phyloP scores from a whole-genome alignment of 2,797 vertebrate species.

The Zalophus californianus region DNA sequence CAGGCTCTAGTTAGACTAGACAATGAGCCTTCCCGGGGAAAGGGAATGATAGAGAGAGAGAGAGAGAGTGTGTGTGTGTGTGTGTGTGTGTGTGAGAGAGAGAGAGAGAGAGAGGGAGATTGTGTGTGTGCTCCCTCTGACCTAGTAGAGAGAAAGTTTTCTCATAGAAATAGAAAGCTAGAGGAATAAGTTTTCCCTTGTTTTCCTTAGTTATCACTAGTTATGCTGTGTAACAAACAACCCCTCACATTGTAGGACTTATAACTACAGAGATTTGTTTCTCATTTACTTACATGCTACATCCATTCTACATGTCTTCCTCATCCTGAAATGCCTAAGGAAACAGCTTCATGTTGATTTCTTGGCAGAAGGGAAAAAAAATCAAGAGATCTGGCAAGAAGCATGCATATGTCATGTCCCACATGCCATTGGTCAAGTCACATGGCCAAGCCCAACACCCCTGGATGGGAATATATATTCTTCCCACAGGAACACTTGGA shows the following conservation, averaged over 20 bases:
- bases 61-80: too few relatives aligned
- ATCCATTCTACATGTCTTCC: neutral
- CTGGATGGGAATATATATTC: too few relatives aligned
- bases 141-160: neutral
- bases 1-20: neutral
- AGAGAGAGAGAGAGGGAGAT: neutral
- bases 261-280: neutral
- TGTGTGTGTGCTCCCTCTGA: neutral
- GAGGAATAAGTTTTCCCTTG: neutral
- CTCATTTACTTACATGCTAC: neutral
- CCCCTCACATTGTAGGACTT: neutral
- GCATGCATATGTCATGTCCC: rapidly evolving
- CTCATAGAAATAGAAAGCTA: neutral
- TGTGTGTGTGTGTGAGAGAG: neutral
- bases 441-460: neutral
- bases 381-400: neutral
- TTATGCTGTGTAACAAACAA: neutral
- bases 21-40: neutral
- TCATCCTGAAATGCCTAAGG: neutral
- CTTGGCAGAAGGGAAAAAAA: neutral
- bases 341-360: neutral
- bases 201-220: neutral
- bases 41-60: too few relatives aligned
- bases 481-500: neutral
- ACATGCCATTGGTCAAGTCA: neutral